Conservation (phyloP, 2,113 vertebrate genomes). For the Mesoclemmys tuberculata region DNA sequence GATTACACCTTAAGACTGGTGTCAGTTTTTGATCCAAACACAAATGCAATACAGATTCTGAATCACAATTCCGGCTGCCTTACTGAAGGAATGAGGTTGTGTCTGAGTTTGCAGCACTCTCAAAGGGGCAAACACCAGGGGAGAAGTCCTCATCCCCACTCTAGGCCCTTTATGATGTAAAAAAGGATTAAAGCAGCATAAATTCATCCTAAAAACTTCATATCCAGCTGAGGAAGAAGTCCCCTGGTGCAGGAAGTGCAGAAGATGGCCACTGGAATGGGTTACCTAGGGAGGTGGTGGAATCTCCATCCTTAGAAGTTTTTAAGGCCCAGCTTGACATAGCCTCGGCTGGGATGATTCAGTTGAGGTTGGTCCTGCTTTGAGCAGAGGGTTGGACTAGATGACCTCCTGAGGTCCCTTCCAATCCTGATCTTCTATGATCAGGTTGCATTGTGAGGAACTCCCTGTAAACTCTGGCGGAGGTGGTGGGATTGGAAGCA, state of each 20-base stretch:
- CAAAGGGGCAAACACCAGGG: accelerated
- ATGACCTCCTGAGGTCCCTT: too few species aligned
- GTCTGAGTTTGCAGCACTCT: not conserved
- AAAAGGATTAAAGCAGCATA: not conserved
- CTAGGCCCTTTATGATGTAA: not conserved
- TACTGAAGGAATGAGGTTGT: not conserved
- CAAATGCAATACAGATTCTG: not conserved
- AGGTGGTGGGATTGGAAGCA: not conserved
- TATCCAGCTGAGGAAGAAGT: accelerated
- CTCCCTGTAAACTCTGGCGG: not conserved
- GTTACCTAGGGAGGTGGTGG: too few species aligned
- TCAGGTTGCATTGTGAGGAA: not conserved
- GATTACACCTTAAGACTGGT: not conserved
- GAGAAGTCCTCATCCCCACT: not conserved
- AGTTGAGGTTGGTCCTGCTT: too few species aligned
- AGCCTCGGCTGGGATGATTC: too few species aligned
- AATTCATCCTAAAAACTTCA: not conserved
- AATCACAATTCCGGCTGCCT: not conserved
- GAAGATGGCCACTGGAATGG: not conserved
- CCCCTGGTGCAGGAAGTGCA: accelerated
- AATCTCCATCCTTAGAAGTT: too few species aligned
- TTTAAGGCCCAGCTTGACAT: too few species aligned
- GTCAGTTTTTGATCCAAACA: accelerated
- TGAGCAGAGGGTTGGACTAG: too few species aligned
- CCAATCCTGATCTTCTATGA: too few species aligned